These are phyloP conservation scores for Ditylenchus weischeri DNA, from an alignment of 2,888 invertebrate species.

Conservation along the genomic window DNA sequence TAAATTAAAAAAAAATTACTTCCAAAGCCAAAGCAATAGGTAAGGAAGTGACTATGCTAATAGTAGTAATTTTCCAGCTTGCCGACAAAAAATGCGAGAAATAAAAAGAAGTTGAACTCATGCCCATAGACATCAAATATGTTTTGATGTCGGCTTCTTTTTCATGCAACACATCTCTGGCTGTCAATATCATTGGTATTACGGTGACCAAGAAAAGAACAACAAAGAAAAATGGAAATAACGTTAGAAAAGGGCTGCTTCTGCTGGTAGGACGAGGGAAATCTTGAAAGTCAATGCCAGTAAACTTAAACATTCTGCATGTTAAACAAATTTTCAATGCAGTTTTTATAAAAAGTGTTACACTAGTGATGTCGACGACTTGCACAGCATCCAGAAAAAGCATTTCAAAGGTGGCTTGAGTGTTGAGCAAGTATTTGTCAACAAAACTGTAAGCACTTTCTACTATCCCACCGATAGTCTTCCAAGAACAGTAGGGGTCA, in stretches of 20 bases:
- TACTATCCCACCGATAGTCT: background rate
- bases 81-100: conserved; percentile 4
- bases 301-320: background rate
- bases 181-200: conserved; percentile 44
- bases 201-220: conserved; percentile 1
- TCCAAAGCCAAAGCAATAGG: background rate
- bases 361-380: background rate
- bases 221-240: background rate
- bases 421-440: background rate
- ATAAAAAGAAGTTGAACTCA: conserved; percentile 42
- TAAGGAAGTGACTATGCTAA: conserved; percentile 29
- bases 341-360: background rate
- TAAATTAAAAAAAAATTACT: background rate
- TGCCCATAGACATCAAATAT: conserved; percentile 44
- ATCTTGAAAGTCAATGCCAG: background rate
- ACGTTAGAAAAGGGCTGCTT: background rate
- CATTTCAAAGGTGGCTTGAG: conserved; percentile 2
- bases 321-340: background rate
- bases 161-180: conserved; percentile 47
- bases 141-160: conserved; percentile 44
- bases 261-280: background rate
- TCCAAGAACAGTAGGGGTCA: background rate
- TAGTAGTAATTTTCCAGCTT: conserved; percentile 22
- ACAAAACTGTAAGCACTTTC: background rate
- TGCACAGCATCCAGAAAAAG: background rate